Base-by-base conservation (phyloP, 1,140 invertebrate species). In the Bicyclus anynana region DNA sequence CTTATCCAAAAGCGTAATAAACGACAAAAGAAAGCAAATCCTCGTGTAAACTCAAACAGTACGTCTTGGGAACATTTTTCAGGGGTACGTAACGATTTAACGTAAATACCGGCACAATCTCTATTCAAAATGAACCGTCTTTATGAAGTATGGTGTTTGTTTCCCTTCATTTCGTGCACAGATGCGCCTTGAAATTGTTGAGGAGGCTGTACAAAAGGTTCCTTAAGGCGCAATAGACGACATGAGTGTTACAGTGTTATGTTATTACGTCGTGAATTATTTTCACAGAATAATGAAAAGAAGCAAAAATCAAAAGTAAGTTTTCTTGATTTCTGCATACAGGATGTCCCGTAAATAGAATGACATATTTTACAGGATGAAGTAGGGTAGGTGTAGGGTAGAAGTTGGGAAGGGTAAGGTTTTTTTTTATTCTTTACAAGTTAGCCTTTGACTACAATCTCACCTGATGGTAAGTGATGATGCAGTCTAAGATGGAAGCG, bases 81-180 rank as follows among this genome's bases (percentile, higher is more conserved):
- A 40, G 59, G 53, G 63, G 64, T 70, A 69, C 69, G 67, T 74
- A 65, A 67, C 56, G n/a, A 42, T 59, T 53, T 49, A 62, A 42
- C 64, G 61, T 63, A 72, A 72, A 74, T 74, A 64, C 65, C 62
- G 46, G 40, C 37, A 53, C 74, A 74, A 74, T 74, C 72, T 61
- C 23, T 62, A 59, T 53, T 61, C 38, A 46, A 42, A 50, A 53
- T 58, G 53, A 71, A 67, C 67, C 57, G 54, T 49, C 21, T 62
- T 50, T 55, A 57, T 53, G 61, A 63, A 58, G 54, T 63, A 63
- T 58, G 52, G 53, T 57, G 54, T 66, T 62, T 59, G 51, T 59
- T 65, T 64, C 65, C 65, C 65, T 59, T 55, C 62, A 59, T 67
- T 77, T 74, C 55, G 67, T 74, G 62, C 67, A 59, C 74, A 77